A percentile compares a stretch with the other conserved stretches of the same genome.
phyloP scores from a whole-genome alignment of 30 jellyfish, hydroid and myxozoan species.

The Aurelia coerulea region DNA sequence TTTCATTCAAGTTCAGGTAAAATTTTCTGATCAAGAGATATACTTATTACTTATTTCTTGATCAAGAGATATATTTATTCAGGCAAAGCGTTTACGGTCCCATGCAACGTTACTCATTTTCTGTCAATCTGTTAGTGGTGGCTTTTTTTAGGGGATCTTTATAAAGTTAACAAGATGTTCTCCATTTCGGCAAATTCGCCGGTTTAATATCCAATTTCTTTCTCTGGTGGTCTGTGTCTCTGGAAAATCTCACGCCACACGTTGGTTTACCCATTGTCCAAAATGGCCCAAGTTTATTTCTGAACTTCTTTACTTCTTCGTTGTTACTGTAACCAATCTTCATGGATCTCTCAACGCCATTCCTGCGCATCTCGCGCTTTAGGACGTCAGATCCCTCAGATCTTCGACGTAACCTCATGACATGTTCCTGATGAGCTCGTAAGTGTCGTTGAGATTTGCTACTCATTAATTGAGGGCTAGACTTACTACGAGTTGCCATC shows the following conservation, averaged over 20 bases:
- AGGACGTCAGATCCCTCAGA: not conserved
- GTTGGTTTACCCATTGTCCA: conserved; percentile 92
- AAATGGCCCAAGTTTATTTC: conserved; percentile 94
- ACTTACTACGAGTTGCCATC: not conserved
- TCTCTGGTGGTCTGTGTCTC: conserved; percentile 80
- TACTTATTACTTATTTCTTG: too few species aligned
- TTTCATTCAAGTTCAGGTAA: too few species aligned
- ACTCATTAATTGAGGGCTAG: not conserved
- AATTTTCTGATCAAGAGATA: too few species aligned
- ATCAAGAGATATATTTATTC: too few species aligned
- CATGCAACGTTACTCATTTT: too few species aligned
- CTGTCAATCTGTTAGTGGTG: too few species aligned
- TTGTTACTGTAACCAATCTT: not conserved
- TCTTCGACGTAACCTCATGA: not conserved
- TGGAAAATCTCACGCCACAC: conserved; percentile 90
- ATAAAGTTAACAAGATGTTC: conserved; percentile 29
- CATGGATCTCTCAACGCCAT: not conserved
- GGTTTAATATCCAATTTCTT: conserved; percentile 85
- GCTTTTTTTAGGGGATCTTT: too few species aligned
- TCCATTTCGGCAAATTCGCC: conserved; percentile 87
- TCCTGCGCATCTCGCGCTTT: not conserved
- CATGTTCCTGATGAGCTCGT: not conserved
- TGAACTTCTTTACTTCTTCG: conserved; percentile 20
- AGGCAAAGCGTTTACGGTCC: too few species aligned
- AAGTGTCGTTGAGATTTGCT: not conserved